phyloP scores from a whole-genome alignment of 2,797 vertebrate species.

The Gastrophryne carolinensis region DNA sequence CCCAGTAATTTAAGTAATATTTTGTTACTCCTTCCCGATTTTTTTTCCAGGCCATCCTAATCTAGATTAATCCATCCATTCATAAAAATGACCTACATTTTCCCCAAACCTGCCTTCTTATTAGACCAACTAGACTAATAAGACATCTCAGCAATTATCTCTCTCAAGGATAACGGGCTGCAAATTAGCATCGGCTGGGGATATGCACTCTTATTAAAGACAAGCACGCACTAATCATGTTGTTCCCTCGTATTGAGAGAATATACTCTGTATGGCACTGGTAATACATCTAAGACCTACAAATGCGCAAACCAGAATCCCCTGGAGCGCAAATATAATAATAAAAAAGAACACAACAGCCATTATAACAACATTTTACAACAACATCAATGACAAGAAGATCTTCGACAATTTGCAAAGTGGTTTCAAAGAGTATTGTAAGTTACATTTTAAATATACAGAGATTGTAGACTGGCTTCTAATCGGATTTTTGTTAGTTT shows the following conservation, averaged over 20 bases:
- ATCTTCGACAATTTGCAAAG: not conserved
- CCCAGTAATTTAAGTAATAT: too few relatives aligned
- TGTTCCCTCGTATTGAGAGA: slow-evolving; percentile 13
- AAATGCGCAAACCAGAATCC: slow-evolving; percentile 23
- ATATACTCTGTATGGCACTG: slow-evolving; percentile 21
- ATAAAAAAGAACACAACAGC: not conserved
- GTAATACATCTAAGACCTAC: slow-evolving; percentile 18
- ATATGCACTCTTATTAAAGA: slow-evolving; percentile 38
- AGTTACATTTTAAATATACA: not conserved
- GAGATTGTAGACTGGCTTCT: too few relatives aligned
- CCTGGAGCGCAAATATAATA: not conserved
- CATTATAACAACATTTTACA: not conserved
- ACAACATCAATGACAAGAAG: not conserved
- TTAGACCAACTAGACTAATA: slow-evolving; percentile 43
- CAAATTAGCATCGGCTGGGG: slow-evolving; percentile 46
- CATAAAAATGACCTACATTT: slow-evolving; percentile 44
- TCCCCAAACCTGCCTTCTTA: slow-evolving; percentile 29
- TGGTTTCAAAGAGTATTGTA: not conserved
- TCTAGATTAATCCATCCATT: slow-evolving; percentile 35
- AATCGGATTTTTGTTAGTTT: too few relatives aligned
- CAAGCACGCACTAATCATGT: slow-evolving; percentile 34
- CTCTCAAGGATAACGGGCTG: slow-evolving; percentile 38
- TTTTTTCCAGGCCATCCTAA: slow-evolving; percentile 19
- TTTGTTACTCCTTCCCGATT: not conserved
- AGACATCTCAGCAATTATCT: slow-evolving; percentile 40